Evolutionary conservation across 2,113 vertebrate species (phyloP), one percentile per base, ranked within the genome.

Genomic region (Gymnorhina tibicen): DNA sequence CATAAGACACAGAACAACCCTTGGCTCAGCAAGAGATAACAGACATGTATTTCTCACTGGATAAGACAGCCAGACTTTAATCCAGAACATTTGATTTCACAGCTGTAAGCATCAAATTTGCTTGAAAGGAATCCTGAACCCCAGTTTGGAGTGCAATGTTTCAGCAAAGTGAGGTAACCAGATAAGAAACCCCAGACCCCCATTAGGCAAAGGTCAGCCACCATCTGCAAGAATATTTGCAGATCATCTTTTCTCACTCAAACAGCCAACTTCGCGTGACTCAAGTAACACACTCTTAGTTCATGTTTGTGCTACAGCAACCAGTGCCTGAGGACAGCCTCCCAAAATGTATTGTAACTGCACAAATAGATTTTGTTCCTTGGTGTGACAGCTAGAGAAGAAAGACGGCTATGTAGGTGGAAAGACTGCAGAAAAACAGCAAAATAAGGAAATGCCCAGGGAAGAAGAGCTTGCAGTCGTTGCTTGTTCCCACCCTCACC

Each of bases 381-480:
- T 67, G 39, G 27, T 72, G 35, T 64, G 75, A 81, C 72, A 63
- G 33, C 19, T 63, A n/a, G 33, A 88, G 42, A 27, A 89, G 53
- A 85, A 69, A 70, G n/a, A 82, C 0, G 1, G 10, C 35, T 14
- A 13, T 0, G 1, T 59, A 83, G 78, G 50, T 56, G 64, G 63
- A 41, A 68, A 81, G 24, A 70, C 58, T 78, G 30, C 42, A 81
- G 46, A 33, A 88, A 73, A 80, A 35, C 26, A 81, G 30, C 20
- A 91, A 93, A 93, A 86, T 41, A 64, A 90, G 27, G 70, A 67
- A 94, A 87, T 53, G 30, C 28, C 41, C 26, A 35, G 18, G 13
- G 23, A 78, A 87, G 47, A 58, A 12, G 19, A 87, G 35, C 33
- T 68, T 42, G 21, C 7, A 72, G 69, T 1, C 16, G 72, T 21